Conservation (phyloP, 2,113 vertebrate species). For the Propithecus coquereli region DNA sequence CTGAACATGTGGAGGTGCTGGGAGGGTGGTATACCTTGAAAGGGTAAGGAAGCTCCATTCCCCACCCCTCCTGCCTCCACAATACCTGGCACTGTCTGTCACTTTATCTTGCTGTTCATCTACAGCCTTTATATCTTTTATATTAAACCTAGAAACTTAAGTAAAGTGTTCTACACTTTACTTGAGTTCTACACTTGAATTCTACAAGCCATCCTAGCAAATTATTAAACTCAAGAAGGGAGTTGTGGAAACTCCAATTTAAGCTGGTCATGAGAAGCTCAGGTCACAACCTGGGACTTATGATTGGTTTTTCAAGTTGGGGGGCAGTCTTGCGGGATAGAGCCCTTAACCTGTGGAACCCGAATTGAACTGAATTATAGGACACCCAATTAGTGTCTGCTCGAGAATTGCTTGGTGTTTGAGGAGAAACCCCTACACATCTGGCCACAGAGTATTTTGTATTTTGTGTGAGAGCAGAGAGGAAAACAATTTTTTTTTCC, state of each 20-base stretch:
- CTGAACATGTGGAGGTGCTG: too few species aligned
- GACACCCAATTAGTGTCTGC: not conserved
- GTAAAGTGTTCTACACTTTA: too few species aligned
- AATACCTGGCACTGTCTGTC: not conserved
- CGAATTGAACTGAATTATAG: not conserved
- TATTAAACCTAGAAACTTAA: not conserved
- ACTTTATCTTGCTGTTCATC: not conserved
- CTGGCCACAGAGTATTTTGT: not conserved
- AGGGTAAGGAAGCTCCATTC: not conserved
- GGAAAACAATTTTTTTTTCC: not conserved
- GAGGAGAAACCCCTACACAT: not conserved
- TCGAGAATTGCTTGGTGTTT: not conserved
- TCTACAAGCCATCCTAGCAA: not conserved
- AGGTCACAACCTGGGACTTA: too few species aligned
- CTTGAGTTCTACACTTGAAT: too few species aligned
- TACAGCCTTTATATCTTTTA: not conserved
- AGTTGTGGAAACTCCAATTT: not conserved
- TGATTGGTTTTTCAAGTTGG: too few species aligned
- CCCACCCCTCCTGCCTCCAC: not conserved
- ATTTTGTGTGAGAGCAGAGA: not conserved
- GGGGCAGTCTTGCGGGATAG: too few species aligned
- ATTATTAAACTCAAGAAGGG: not conserved
- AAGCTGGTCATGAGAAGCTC: too few species aligned
- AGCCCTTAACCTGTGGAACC: too few species aligned
- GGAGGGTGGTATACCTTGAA: not conserved